Conservation (phyloP, 2,888 invertebrate genomes). For the Stramonita haemastoma region DNA sequence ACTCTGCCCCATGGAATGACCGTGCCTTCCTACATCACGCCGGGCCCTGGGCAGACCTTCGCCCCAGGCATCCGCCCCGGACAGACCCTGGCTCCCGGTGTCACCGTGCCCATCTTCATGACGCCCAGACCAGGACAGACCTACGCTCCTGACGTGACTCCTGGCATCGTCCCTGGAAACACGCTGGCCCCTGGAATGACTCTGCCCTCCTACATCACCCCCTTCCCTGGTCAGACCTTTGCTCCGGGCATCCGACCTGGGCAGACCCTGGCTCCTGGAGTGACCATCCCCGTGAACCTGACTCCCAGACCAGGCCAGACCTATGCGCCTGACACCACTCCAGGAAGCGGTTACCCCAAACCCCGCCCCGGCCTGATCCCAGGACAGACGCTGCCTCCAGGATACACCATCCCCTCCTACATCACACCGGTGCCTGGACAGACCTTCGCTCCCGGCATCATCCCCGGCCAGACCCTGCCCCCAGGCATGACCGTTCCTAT, state of each 20-base stretch:
- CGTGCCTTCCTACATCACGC: conserved; percentile 49
- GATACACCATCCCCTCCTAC: conserved; percentile 48
- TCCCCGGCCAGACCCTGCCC: conserved; percentile 55
- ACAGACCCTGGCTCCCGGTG: conserved; percentile 56
- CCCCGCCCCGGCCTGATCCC: conserved; percentile 47
- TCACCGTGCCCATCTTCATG: conserved; percentile 51
- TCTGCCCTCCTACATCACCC: conserved; percentile 50
- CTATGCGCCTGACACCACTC: conserved; percentile 48
- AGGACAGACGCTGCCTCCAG: conserved; percentile 44
- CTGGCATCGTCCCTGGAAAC: conserved; percentile 51
- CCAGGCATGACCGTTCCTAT: conserved; percentile 52
- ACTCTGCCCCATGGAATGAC: conserved; percentile 48
- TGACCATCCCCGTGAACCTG: conserved; percentile 47
- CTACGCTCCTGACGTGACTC: conserved; percentile 55
- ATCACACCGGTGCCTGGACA: conserved; percentile 55
- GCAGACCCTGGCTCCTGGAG: conserved; percentile 43
- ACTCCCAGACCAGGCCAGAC: conserved; percentile 54
- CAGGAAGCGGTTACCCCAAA: conserved; percentile 16
- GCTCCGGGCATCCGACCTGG: conserved; percentile 55
- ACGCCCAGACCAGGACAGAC: conserved; percentile 55
- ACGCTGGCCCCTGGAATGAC: conserved; percentile 57
- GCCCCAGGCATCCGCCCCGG: conserved; percentile 46
- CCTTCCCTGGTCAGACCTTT: conserved; percentile 55
- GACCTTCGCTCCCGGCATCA: conserved; percentile 58
- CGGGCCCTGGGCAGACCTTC: conserved; percentile 38